Evolutionary conservation across 1,140 invertebrate species (phyloP).

Genomic region (Stratiolaelaps scimitus): DNA sequence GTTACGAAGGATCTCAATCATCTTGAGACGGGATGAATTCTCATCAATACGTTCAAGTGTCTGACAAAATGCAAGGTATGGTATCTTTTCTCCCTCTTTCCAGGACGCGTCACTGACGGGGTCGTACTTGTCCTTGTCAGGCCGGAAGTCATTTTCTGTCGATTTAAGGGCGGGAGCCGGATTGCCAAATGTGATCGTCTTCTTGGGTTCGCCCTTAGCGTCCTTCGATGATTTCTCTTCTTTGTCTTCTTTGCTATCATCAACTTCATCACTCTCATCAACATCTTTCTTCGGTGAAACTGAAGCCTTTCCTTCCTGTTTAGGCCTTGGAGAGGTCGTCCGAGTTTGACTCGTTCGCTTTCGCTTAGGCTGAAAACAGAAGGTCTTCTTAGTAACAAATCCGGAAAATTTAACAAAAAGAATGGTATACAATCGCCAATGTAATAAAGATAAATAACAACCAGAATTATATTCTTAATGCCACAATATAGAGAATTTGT

Average conservation of each 20-base stretch:
- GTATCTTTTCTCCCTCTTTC: conserved; percentile 62
- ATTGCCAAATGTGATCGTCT: not conserved
- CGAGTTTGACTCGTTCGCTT: too few species aligned
- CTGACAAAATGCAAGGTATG: conserved; percentile 77
- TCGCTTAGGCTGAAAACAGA: too few species aligned
- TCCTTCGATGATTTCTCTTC: not conserved
- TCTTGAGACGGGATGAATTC: conserved; percentile 71
- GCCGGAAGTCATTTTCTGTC: conserved; percentile 53
- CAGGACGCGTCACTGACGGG: conserved; percentile 81
- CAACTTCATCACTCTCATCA: not conserved
- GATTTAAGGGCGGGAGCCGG: not conserved
- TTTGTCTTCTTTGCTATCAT: conserved; percentile 4
- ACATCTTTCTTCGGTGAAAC: not conserved
- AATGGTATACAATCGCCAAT: too few species aligned
- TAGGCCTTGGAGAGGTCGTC: too few species aligned
- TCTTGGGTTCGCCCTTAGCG: not conserved
- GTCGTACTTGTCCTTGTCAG: conserved; percentile 62
- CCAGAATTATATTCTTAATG: too few species aligned
- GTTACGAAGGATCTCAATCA: conserved; percentile 83
- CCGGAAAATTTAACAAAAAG: too few species aligned
- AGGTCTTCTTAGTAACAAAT: too few species aligned
- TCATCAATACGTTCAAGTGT: conserved; percentile 84
- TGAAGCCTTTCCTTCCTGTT: not conserved
- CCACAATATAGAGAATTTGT: too few species aligned
- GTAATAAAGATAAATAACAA: too few species aligned